Conservation (phyloP, 1,140 invertebrate species). For the Drosophila sechellia region DNA sequence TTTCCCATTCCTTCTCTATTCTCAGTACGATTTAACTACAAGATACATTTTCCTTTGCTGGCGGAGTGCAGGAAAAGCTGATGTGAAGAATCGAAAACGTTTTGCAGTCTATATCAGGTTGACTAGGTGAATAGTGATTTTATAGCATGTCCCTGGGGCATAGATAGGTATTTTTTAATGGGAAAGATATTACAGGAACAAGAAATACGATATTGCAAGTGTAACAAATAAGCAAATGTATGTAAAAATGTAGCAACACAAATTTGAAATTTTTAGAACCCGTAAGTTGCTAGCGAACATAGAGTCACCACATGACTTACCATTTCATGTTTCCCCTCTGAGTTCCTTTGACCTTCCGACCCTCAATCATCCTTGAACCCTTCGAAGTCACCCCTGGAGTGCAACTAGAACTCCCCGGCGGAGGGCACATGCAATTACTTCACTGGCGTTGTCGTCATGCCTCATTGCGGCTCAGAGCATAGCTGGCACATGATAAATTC, state of each 20-base stretch:
- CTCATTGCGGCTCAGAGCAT: slow-evolving; percentile 19
- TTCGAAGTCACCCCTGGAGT: slow-evolving; percentile 14
- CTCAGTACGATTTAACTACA: slow-evolving; percentile 1
- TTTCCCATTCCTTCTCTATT: not conserved
- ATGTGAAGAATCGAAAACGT: slow-evolving; percentile 7
- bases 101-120: slow-evolving; percentile 4
- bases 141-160: not conserved
- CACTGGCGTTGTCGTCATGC: slow-evolving; percentile 23
- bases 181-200: not conserved
- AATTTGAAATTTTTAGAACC: not conserved
- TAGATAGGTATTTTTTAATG: not conserved
- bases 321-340: not conserved
- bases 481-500: slow-evolving; percentile 58
- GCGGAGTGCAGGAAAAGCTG: not conserved
- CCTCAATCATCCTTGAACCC: slow-evolving; percentile 20
- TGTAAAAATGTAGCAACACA: not conserved
- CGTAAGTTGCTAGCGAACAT: no score
- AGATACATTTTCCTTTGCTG: slow-evolving; percentile 17
- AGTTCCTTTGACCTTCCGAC: slow-evolving; percentile 17
- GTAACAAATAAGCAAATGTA: no score
- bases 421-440: slow-evolving; percentile 22
- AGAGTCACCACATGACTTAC: not conserved
- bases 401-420: slow-evolving; percentile 25
- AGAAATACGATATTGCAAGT: no score
- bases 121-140: not conserved